Evolutionary conservation across 2,797 vertebrate genomes (phyloP).

Genomic region (Gadopsis bispinosus): DNA sequence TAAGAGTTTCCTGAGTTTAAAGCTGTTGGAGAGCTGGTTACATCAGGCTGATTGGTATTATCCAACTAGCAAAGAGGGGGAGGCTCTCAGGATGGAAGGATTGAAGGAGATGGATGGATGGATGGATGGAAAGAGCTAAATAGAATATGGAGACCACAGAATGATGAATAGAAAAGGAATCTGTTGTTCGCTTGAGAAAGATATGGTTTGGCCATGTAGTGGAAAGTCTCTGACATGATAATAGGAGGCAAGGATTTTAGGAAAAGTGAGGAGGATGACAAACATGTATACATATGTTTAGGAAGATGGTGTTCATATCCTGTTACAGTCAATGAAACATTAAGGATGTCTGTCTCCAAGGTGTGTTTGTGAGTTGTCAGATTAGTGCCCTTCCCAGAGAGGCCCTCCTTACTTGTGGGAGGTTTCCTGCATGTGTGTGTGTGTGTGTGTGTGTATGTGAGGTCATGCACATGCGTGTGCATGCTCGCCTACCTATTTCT

Average conservation of each 20-base stretch:
- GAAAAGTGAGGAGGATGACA: constrained; percentile 33
- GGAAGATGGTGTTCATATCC: constrained; percentile 56
- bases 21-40: constrained; percentile 14
- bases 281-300: constrained; percentile 35
- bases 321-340: constrained; percentile 79
- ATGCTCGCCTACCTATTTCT: constrained; percentile 15
- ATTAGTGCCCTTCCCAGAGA: constrained; percentile 54
- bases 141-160: constrained; percentile 1
- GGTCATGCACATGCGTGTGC: neutral
- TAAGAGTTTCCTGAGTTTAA: constrained; percentile 63
- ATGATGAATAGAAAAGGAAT: constrained; percentile 26
- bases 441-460: constrained; percentile 13
- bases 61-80: constrained; percentile 10
- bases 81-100: constrained; percentile 5
- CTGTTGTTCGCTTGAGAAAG: constrained; percentile 1
- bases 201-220: constrained; percentile 17
- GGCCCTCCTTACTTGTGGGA: constrained; percentile 8
- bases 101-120: neutral
- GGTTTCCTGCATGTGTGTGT: constrained; percentile 14
- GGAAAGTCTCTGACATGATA: constrained; percentile 45
- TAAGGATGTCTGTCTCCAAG: constrained; percentile 70
- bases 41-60: constrained; percentile 70
- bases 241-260: constrained; percentile 12
- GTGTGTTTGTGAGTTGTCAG: constrained; percentile 69
- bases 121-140: constrained; percentile 18